phyloP scores from a whole-genome alignment of 2,113 vertebrate genomes.

The Pluvianellus socialis region DNA sequence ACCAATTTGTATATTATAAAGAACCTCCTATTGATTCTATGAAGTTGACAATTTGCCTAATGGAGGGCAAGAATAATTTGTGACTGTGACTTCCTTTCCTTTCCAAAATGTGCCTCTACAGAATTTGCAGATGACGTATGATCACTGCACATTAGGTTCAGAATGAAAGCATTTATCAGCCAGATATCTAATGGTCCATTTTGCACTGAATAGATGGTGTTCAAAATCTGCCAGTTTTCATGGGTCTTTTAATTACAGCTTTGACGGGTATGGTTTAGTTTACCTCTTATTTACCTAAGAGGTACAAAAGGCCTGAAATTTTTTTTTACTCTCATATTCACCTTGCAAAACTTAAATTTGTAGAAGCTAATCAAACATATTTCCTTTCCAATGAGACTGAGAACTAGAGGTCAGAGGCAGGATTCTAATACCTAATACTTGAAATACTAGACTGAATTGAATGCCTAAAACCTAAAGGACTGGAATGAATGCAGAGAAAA shows the following conservation, averaged over 20 bases:
- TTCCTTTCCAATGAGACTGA: not conserved
- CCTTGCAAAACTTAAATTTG: not conserved
- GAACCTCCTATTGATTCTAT: conserved; percentile 40
- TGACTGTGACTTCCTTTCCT: not conserved
- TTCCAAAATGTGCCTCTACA: conserved; percentile 21
- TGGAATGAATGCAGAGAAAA: not conserved
- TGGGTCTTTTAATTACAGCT: conserved; percentile 31
- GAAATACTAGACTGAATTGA: not conserved
- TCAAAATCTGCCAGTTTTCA: conserved; percentile 16
- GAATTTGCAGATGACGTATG: conserved; percentile 27
- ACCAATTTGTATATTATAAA: conserved; percentile 36
- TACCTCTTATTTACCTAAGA: conserved; percentile 3
- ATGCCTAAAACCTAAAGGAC: not conserved
- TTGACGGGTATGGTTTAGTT: not conserved
- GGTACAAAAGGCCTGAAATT: not conserved
- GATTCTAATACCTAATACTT: not conserved
- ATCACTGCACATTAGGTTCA: conserved; percentile 9
- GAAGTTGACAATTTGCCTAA: conserved; percentile 61
- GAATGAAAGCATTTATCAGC: conserved; percentile 27
- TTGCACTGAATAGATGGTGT: not conserved
- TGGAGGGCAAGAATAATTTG: conserved; percentile 58
- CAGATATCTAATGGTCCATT: conserved; percentile 33
- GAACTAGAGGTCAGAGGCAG: not conserved
- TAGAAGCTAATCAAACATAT: not conserved
- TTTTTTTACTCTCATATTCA: not conserved